Evolutionary conservation across 2,888 invertebrate genomes (phyloP), one percentile per base, ranked within the genome.

Genomic region (Ryuthela nishihirai): DNA sequence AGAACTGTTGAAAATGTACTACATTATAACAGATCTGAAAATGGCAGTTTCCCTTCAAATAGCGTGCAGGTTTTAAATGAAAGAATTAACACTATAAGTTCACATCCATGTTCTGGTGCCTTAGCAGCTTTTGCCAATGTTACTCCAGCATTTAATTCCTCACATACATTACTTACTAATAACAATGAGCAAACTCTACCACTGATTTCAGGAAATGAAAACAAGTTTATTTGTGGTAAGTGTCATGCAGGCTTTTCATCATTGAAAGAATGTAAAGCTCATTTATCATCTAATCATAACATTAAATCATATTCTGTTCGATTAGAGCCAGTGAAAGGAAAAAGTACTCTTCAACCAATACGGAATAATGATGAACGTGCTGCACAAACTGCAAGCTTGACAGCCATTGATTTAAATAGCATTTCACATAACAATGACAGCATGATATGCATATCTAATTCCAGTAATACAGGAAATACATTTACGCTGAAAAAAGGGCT

Each of bases 231-330:
- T 5, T 74, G 74, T 67, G 72, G 72, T 6, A 69, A 71, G 52
- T 74, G 74, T 61, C 69, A 67, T 43, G 63, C 69, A 38, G 71
- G 70, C 0, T 74, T 74, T 63, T 64, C 66, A 23, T 67, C 65
- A 26, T 69, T 73, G 18, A 70, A 72, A 18, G 70, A 70, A n/a
- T 74, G 73, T 64, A 70, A 71, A 29, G 49, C 62, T 15, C 74
- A 74, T 55, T 71, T 74, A 71, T 62, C 70, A 12, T 44, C 68
- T 5, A 70, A 69, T 6, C 65, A 66, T 54, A 49, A 56, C 17
- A 10, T 56, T 52, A 41, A 60, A 17, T 4, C 36, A 43, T 25
- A 53, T 12, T 25, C 29, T 23, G 26, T 41, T 34, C 49, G 36
- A 15, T 35, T 50, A 21, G 32, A 47, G 25, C 24, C 20, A 44